These are phyloP conservation scores for Chymomyza amoena DNA, from an alignment of 2,888 invertebrate genomes.

Conservation along the genomic window DNA sequence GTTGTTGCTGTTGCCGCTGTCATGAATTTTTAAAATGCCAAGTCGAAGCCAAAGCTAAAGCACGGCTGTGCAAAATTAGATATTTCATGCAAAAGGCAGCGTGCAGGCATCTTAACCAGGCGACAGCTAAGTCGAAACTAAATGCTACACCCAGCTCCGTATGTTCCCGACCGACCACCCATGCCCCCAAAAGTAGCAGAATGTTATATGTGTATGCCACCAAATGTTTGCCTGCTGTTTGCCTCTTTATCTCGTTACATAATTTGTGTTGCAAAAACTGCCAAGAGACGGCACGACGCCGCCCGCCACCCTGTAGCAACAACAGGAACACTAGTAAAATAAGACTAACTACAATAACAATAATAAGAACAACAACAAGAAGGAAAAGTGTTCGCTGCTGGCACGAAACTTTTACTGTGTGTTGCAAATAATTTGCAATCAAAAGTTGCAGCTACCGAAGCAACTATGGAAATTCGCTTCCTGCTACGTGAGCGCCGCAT, in stretches of 20 bases:
- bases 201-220: not conserved
- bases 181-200: not conserved
- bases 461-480: conserved; percentile 35
- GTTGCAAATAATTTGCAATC: conserved; percentile 68
- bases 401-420: conserved; percentile 57
- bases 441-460: conserved; percentile 49
- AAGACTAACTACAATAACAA: conserved; percentile 9
- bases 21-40: conserved; percentile 11
- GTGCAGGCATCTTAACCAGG: conserved; percentile 6
- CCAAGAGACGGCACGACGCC: not conserved
- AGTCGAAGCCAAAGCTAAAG: not conserved
- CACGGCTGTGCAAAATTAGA: not conserved
- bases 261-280: conserved; percentile 46
- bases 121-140: not conserved
- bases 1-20: conserved; percentile 7
- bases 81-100: not conserved
- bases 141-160: not conserved
- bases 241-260: conserved; percentile 51
- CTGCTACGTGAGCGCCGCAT: conserved; percentile 9
- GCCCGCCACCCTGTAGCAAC: not conserved
- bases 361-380: conserved; percentile 32
- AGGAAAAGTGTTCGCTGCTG: conserved; percentile 44
- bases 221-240: conserved; percentile 13
- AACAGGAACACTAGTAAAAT: not conserved
- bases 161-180: conserved; percentile 10